Evolutionary conservation across 2,888 invertebrate genomes (phyloP).

Genomic region (Thymelicus lineola): DNA sequence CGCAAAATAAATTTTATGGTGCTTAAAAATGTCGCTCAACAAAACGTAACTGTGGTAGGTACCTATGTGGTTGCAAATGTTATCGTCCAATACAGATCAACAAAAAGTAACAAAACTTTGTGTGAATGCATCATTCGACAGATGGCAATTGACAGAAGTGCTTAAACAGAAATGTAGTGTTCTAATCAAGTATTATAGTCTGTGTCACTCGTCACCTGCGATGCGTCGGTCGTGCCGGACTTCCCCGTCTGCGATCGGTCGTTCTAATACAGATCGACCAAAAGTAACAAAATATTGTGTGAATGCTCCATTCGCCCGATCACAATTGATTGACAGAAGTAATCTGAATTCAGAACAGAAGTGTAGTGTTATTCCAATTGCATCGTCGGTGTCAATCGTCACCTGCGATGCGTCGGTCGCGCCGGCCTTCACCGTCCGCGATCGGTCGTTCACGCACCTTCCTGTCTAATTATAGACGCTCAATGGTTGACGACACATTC

Average conservation of each 20-base stretch:
- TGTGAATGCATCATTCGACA: no score
- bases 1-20: no score
- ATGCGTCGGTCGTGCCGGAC: slow-evolving; percentile 51
- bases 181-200: slow-evolving; percentile 20
- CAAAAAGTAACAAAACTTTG: no score
- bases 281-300: no score
- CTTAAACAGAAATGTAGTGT: neutral
- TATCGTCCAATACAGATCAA: no score
- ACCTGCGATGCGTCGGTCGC: slow-evolving; percentile 45
- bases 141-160: no score
- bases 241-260: slow-evolving; percentile 58
- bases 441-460: slow-evolving; percentile 64
- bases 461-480: slow-evolving; percentile 61
- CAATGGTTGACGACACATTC: slow-evolving; percentile 50
- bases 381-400: slow-evolving; percentile 48
- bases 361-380: neutral
- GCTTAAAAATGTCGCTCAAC: no score
- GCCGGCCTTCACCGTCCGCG: slow-evolving; percentile 60
- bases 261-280: no score
- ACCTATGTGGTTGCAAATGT: no score
- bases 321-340: no score
- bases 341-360: neutral
- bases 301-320: no score
- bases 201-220: slow-evolving; percentile 51
- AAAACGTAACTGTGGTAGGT: no score